Base-by-base conservation (phyloP, 2,113 vertebrate species). In the Istiophorus platypterus region DNA sequence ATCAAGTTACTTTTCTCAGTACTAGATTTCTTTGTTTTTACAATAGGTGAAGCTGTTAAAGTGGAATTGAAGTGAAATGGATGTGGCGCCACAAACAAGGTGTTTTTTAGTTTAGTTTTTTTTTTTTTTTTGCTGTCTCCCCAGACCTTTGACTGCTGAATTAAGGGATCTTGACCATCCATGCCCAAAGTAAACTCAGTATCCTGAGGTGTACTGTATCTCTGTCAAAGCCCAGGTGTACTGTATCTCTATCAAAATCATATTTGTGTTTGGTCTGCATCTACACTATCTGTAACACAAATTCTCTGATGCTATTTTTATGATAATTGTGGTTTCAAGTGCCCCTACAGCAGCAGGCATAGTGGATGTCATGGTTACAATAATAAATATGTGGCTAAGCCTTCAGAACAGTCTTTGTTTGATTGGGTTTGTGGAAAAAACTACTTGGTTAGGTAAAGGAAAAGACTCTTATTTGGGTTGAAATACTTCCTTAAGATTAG, bases 291-390 rank as follows among this genome's bases (percentile, higher is more conserved):
- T 78, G 51, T 72, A 45, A 73, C 42, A 71, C 29, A 72, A 42
- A 66, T 63, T 63, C 12, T 72, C 24, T 58, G 71, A 52, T 68
- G 41, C 42, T 56, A 56, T 72, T 74, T 81, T 73, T 49, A 47
- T 49, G 49, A 2, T 42, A 31, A 47, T 37, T 52, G 10, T 10
- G 17, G 31, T 76, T 79, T 76, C 62, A 64, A 51, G 49, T 15
- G 26, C 12, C 41, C 12, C 41, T 11, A 17, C 7, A 17, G 42
- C 26, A 20, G 64, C 64, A 66, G 42, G 17, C n/a, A 14, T 20
- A 12, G 10, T 8, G 9, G 24, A 20, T 1, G 6, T 49, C 26
- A 29, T 1, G 17, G 24, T 66, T 29, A 18, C 24, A 20, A 1
- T 49, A 27, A 27, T 29, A 49, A 49, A 49, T 8, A 47, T 1